These are phyloP conservation scores for Pantelozetes paolii DNA, from an alignment of 2,888 invertebrate genomes.

Conservation along the genomic window DNA sequence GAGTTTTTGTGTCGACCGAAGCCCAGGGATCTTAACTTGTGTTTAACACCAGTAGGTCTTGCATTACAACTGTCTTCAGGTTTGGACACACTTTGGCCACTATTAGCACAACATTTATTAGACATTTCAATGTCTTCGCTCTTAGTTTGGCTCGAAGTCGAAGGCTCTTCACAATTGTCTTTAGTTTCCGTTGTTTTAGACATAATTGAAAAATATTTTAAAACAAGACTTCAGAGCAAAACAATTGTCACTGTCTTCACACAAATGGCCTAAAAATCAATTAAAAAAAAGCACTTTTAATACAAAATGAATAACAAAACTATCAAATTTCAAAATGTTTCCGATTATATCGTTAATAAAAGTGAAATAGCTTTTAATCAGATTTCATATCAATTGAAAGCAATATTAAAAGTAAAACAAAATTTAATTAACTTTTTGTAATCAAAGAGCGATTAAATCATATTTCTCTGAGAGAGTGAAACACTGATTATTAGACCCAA, in stretches of 20 bases:
- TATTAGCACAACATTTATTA: not conserved
- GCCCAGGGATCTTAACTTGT: constrained; percentile 46
- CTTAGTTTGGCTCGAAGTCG: not conserved
- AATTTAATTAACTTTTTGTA: not conserved
- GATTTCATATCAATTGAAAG: too few relatives aligned
- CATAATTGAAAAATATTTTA: not conserved
- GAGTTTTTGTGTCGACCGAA: constrained; percentile 47
- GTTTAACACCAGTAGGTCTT: constrained; percentile 42
- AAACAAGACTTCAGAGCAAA: not conserved
- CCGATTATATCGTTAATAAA: too few relatives aligned
- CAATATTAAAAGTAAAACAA: not conserved
- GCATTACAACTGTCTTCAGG: not conserved
- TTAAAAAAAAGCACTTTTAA: not conserved
- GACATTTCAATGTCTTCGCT: not conserved
- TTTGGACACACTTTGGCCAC: not conserved
- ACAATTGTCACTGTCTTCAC: not conserved
- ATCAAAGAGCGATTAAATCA: not conserved
- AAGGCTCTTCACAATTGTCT: not conserved
- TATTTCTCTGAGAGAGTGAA: not conserved
- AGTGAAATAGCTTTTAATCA: too few relatives aligned
- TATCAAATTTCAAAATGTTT: too few relatives aligned
- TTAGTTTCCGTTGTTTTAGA: not conserved
- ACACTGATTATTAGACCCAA: not conserved
- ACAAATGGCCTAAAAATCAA: not conserved
- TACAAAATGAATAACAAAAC: not conserved